Conservation (phyloP, 1,140 invertebrate species). For the Bacillus rossius region DNA sequence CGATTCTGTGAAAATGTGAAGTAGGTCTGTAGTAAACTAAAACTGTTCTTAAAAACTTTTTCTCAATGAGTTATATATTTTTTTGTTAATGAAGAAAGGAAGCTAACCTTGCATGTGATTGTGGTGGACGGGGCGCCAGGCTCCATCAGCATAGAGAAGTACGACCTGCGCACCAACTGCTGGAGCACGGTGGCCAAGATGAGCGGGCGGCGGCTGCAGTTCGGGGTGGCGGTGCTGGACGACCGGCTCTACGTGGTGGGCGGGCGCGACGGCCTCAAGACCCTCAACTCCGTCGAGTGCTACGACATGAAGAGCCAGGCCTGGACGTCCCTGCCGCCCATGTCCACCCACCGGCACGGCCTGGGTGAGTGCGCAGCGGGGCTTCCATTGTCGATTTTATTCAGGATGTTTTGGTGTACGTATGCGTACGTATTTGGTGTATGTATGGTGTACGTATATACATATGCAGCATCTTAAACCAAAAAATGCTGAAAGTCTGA, state of each 20-base stretch:
- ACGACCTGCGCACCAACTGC: constrained; percentile 74
- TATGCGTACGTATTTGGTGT: too few species aligned
- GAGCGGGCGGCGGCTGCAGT: constrained; percentile 77
- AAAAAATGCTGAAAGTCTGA: too few species aligned
- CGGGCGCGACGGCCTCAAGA: constrained; percentile 90
- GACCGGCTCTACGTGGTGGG: constrained; percentile 79
- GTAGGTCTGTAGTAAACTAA: too few species aligned
- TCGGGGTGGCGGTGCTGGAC: constrained; percentile 83
- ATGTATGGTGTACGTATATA: too few species aligned
- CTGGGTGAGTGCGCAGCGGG: constrained; percentile 3
- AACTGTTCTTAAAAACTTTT: too few species aligned
- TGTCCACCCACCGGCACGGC: constrained; percentile 84
- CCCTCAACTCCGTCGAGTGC: constrained; percentile 64
- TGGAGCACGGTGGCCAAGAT: constrained; percentile 78
- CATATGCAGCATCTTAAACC: too few species aligned
- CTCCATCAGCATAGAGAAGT: constrained; percentile 83
- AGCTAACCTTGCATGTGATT: too few species aligned
- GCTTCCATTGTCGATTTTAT: neutral
- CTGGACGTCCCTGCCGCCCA: constrained; percentile 77
- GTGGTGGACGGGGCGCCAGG: too few species aligned
- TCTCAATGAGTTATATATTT: too few species aligned
- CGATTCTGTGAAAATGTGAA: too few species aligned
- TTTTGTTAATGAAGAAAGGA: too few species aligned
- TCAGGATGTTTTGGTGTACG: too few species aligned
- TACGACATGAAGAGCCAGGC: constrained; percentile 51